A percentile compares a stretch with the other conserved stretches of the same genome.
These are phyloP conservation scores for Acanthisitta chloris DNA, from an alignment of 2,113 vertebrate genomes.

Conservation along the genomic window DNA sequence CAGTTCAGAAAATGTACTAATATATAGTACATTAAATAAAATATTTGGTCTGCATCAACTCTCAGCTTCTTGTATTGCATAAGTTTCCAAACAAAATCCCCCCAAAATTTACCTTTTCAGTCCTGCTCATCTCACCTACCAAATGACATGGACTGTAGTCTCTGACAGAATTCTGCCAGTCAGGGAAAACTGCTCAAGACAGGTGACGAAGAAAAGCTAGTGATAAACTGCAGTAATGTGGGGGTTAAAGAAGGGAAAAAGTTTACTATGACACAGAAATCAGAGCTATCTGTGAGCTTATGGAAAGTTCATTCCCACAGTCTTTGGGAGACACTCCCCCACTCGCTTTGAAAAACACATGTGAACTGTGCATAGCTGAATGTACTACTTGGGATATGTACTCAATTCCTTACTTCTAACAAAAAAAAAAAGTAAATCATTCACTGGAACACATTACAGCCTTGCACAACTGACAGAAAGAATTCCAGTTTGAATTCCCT, in stretches of 20 bases:
- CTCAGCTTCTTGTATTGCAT: neutral
- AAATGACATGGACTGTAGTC: neutral
- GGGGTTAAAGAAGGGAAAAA: neutral
- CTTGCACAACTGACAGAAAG: neutral
- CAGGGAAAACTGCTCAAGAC: neutral
- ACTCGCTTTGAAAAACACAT: fast-evolving
- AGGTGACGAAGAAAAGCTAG: neutral
- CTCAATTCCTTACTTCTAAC: neutral
- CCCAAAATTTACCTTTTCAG: neutral
- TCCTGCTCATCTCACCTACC: neutral
- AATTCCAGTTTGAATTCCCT: neutral
- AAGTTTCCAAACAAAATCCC: neutral
- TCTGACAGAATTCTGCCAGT: neutral
- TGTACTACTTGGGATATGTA: fast-evolving
- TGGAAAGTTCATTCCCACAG: neutral
- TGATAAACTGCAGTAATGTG: fast-evolving
- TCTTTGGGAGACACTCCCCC: neutral
- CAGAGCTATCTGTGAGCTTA: neutral
- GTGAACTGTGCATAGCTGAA: no score
- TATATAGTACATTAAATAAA: no score
- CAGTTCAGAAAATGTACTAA: neutral
- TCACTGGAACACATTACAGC: neutral
- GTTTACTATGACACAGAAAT: neutral
- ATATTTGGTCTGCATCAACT: neutral
- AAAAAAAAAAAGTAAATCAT: neutral